Base-by-base conservation (phyloP, 2,797 vertebrate genomes). In the Channa striata region DNA sequence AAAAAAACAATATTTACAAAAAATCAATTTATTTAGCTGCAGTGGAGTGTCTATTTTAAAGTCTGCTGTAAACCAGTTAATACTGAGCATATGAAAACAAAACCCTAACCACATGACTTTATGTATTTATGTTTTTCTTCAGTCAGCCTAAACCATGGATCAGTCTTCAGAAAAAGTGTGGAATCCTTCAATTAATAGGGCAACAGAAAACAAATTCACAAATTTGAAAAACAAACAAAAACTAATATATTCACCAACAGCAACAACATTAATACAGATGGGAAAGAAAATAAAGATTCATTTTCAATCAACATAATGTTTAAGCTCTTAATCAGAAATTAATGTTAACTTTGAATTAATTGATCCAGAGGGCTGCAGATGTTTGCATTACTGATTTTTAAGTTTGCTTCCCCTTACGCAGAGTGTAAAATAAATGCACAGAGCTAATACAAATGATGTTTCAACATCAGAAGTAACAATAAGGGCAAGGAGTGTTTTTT, bases 141-240 rank as follows among this genome's bases (percentile, higher is more conserved):
- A 68, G 75, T 72, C 65, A 34, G 69, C 56, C 60, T 42, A 66
- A 73, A 60, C 46, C 33, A 20, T 42, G 47, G 21, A 50, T 71
- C 44, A 75, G 79, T 80, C 65, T 68, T 75, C 33, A 56, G 44
- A 82, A 47, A 57, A 63, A 44, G 25, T 20, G 42, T 66, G 50
- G 87, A 82, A 85, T 88, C 89, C 90, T 92, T 90, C 87, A 89
- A 30, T 30, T 30, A 30, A 30, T 82, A 88, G 63, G 72, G 67
- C 42, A 79, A 72, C 74, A 77, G 70, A 73, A 34, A 84, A 75
- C 37, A 72, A 72, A 73, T 80, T 71, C 72, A 74, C 59, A 83
- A 80, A 74, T 50, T 34, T 16, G 19, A 52, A 36, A 23, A 25
- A 57, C 57, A n/a, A 49, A 46, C 64, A 57, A 17, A 23, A 59